These are phyloP conservation scores for Sialis fuliginosa DNA, from an alignment of 2,888 invertebrate genomes.

Conservation along the genomic window DNA sequence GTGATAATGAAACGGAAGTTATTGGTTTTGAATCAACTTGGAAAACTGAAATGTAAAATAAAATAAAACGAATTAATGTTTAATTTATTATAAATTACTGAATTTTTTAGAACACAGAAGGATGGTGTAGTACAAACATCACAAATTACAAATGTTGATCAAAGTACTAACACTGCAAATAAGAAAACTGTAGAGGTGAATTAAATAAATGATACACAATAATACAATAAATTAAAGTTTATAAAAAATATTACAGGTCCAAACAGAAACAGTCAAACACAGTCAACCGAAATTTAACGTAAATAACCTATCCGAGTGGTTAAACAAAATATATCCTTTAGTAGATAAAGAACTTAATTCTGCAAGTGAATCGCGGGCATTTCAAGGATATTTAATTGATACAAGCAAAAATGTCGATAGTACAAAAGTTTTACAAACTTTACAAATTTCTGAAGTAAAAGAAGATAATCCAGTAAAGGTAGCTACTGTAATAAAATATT, in stretches of 20 bases:
- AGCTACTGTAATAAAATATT: background rate
- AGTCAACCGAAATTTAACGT: constrained; percentile 20
- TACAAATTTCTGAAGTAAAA: constrained; percentile 7
- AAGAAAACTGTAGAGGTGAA: constrained; percentile 11
- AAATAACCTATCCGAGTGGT: constrained; percentile 26
- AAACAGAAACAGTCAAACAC: constrained; percentile 20
- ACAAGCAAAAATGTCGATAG: constrained; percentile 12
- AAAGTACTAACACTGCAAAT: constrained; percentile 18
- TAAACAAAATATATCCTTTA: constrained; percentile 27
- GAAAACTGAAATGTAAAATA: constrained; percentile 22
- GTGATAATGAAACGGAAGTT: constrained; percentile 25
- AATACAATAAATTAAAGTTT: background rate
- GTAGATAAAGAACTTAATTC: constrained; percentile 28
- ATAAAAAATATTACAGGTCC: constrained; percentile 17
- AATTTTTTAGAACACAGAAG: constrained; percentile 15
- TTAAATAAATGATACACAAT: background rate
- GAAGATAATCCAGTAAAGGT: constrained; percentile 2
- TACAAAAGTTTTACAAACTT: constrained; percentile 18
- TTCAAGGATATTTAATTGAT: constrained; percentile 15
- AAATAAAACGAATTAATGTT: background rate
- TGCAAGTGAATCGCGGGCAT: constrained; percentile 18
- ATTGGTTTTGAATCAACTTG: constrained; percentile 30
- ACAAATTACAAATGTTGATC: constrained; percentile 15
- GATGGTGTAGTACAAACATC: constrained; percentile 18
- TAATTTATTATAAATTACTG: background rate